phyloP scores from a whole-genome alignment of 2,113 vertebrate species.

The Desmodus rotundus region DNA sequence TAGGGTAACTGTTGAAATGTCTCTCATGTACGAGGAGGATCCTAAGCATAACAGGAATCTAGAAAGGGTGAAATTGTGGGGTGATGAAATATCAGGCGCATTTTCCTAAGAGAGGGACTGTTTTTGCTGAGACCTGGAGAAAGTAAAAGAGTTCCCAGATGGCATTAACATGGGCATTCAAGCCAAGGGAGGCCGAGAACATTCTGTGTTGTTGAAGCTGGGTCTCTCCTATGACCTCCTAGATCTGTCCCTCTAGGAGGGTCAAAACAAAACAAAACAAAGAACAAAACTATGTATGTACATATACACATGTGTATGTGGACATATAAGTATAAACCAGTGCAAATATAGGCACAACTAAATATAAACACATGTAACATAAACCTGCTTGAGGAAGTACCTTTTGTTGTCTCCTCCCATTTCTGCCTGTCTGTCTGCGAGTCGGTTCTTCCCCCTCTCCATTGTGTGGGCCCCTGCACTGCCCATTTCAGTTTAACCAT shows the following conservation, averaged over 20 bases:
- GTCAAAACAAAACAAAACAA: not conserved
- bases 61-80: not conserved
- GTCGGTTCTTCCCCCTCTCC: not conserved
- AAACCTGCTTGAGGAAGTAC: accelerated
- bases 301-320: not conserved
- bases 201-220: not conserved
- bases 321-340: not conserved
- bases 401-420: not conserved
- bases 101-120: not conserved
- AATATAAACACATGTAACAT: not conserved
- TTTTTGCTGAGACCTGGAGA: not conserved
- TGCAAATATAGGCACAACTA: no score
- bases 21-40: not conserved
- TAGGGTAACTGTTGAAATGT: not conserved
- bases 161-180: not conserved
- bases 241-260: not conserved
- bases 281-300: not conserved
- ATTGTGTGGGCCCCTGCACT: not conserved
- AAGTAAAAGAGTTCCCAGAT: not conserved
- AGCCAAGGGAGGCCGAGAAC: not conserved
- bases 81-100: not conserved
- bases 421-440: no score
- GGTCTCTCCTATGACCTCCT: not conserved
- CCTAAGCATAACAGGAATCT: no score
- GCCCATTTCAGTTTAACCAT: not conserved